Evolutionary conservation across 2,888 invertebrate genomes (phyloP).

Genomic region (Rhodophaea formosa): DNA sequence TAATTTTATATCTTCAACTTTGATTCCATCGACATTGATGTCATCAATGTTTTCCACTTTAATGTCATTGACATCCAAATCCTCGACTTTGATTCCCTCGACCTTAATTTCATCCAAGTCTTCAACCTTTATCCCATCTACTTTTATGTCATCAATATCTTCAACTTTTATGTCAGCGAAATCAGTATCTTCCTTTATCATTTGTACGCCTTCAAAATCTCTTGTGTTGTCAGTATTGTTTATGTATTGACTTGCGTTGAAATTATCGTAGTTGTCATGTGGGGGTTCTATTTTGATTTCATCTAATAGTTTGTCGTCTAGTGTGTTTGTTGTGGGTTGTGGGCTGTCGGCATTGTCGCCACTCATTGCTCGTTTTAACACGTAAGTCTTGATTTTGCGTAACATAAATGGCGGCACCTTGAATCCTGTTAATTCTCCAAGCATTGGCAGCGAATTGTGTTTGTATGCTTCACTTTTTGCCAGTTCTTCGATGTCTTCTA

Average conservation of each 20-base stretch:
- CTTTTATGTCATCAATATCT: conserved; percentile 74
- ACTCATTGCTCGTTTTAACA: conserved; percentile 64
- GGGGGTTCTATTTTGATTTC: conserved; percentile 64
- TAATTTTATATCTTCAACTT: conserved; percentile 71
- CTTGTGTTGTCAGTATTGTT: conserved; percentile 58
- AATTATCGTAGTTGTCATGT: conserved; percentile 62
- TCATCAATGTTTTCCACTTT: conserved; percentile 70
- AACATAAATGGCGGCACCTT: conserved; percentile 88
- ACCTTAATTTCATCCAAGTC: conserved; percentile 68
- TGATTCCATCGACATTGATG: conserved; percentile 61
- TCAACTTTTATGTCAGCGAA: conserved; percentile 74
- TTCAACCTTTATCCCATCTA: conserved; percentile 68
- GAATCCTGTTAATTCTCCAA: conserved; percentile 87
- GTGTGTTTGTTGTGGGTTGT: conserved; percentile 59
- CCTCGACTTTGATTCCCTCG: conserved; percentile 69
- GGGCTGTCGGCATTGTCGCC: conserved; percentile 67
- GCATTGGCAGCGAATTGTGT: conserved; percentile 82
- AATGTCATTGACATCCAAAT: conserved; percentile 59
- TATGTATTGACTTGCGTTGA: conserved; percentile 67
- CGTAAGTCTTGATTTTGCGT: conserved; percentile 86
- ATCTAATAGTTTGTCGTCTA: conserved; percentile 61
- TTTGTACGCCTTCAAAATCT: conserved; percentile 62
- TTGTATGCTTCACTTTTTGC: conserved; percentile 87
- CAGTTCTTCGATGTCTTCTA: conserved; percentile 89
- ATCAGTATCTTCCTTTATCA: conserved; percentile 62